Evolutionary conservation across 2,888 invertebrate genomes (phyloP), one percentile per base, ranked within the genome.

Genomic region (Drosophila austrosaltans): DNA sequence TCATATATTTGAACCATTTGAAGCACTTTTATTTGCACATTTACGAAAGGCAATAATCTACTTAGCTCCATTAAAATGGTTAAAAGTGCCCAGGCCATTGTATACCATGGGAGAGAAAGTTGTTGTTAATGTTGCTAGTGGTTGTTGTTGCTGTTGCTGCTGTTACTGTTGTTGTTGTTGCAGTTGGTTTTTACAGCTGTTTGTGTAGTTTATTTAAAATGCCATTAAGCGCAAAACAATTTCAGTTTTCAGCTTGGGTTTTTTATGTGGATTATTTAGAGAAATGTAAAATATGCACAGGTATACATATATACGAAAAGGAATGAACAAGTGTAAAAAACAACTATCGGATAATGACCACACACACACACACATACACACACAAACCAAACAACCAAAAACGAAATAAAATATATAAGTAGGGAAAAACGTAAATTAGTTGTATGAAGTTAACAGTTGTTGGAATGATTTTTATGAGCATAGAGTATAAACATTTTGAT

Each of bases 131-230:
- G 32, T 48, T 32, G 44, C 10, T 10, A 2, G 36, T 36, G 7
- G 30, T 60, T 12, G 42, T 22, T 28, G 10, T 28, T 28, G 7
- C 22, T 48, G 22, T 7, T 44, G 20, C 10, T 48, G 16, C 16
- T 16, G 7, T 48, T 48, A 10, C 2, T 44, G 20, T 22, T 48
- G 22, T 48, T 22, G 44, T 10, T 44, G 20, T 8, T 42, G 30
- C 36, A 44, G 54, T 22, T 39, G 32, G 73, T 75, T 83, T 82
- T 86, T 84, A 81, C 77, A 70, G 71, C 74, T 74, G 22, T 40
- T 67, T 61, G 73, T 81, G 75, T 74, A 84, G 84, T 84, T 87
- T 84, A 79, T 84, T 87, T 87, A 80, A 87, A 84, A 87, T 79
- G 77, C 79, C 79, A 87, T 84, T 85, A 82, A 82, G 85, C 71